Evolutionary conservation across 2,888 invertebrate genomes (phyloP).

Genomic region (Ichneumoninae sp.): DNA sequence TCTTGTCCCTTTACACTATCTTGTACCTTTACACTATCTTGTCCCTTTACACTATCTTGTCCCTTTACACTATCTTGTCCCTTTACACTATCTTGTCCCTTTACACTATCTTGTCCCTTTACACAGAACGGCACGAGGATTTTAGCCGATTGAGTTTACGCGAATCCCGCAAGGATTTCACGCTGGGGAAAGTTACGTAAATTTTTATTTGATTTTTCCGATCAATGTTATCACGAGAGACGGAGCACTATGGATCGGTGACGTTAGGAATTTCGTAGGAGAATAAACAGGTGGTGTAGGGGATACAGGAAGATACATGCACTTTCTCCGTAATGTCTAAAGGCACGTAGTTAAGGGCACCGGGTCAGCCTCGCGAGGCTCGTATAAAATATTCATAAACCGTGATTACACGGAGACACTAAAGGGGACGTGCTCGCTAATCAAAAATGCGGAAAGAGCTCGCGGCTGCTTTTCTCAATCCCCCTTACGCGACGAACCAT

Average conservation of each 20-base stretch:
- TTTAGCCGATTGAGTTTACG: not conserved
- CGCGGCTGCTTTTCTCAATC: constrained; percentile 26
- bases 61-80: too few species aligned
- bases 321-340: constrained; percentile 40
- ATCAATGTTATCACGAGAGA: not conserved
- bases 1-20: not conserved
- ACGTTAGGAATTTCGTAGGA: not conserved
- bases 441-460: constrained; percentile 56
- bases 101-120: too few species aligned
- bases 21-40: not conserved
- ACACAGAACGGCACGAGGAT: not conserved
- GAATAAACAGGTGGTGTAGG: not conserved
- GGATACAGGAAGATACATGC: not conserved
- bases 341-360: constrained; percentile 48
- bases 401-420: constrained; percentile 61
- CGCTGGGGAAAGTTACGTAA: too few species aligned
- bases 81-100: too few species aligned
- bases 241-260: not conserved
- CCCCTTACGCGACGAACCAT: not conserved
- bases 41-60: not conserved
- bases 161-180: too few species aligned
- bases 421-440: constrained; percentile 48
- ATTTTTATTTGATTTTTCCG: too few species aligned
- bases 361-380: constrained; percentile 59
- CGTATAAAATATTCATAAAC: constrained; percentile 63